These are phyloP conservation scores for Seira musarum DNA, from an alignment of 2,888 invertebrate species.

Conservation along the genomic window DNA sequence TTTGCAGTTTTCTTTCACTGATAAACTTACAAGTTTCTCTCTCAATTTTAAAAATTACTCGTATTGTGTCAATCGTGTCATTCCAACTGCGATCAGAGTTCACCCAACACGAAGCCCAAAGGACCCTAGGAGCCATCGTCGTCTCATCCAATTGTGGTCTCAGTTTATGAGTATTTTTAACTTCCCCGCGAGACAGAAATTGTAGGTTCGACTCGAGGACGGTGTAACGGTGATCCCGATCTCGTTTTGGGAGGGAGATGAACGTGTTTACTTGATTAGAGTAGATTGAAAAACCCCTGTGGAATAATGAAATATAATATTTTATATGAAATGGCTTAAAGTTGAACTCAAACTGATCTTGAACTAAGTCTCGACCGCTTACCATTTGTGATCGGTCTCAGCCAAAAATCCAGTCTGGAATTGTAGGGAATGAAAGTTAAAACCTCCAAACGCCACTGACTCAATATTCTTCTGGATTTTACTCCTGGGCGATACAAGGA, in stretches of 20 bases:
- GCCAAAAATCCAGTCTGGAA: conserved; percentile 59
- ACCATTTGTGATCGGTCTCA: conserved; percentile 58
- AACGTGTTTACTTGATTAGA: conserved; percentile 61
- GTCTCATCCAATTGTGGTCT: conserved; percentile 48
- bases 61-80: conserved; percentile 53
- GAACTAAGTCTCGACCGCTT: conserved; percentile 4
- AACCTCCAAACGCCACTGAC: conserved; percentile 50
- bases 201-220: conserved; percentile 43
- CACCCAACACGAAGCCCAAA: conserved; percentile 55
- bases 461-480: conserved; percentile 59
- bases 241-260: conserved; percentile 56
- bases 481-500: conserved; percentile 54
- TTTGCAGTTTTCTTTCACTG: background rate
- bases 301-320: background rate
- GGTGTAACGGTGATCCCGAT: conserved; percentile 33
- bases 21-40: conserved; percentile 50
- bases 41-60: conserved; percentile 43
- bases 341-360: too few species aligned
- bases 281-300: conserved; percentile 59
- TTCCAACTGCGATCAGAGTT: conserved; percentile 55
- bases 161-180: conserved; percentile 40
- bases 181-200: conserved; percentile 37
- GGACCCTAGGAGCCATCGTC: conserved; percentile 34
- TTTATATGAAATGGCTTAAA: too few species aligned
- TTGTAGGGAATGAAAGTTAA: conserved; percentile 53